Evolutionary conservation across 1,140 invertebrate genomes (phyloP), one percentile per base, ranked within the genome.

Genomic region (Solenopsis fugax): DNA sequence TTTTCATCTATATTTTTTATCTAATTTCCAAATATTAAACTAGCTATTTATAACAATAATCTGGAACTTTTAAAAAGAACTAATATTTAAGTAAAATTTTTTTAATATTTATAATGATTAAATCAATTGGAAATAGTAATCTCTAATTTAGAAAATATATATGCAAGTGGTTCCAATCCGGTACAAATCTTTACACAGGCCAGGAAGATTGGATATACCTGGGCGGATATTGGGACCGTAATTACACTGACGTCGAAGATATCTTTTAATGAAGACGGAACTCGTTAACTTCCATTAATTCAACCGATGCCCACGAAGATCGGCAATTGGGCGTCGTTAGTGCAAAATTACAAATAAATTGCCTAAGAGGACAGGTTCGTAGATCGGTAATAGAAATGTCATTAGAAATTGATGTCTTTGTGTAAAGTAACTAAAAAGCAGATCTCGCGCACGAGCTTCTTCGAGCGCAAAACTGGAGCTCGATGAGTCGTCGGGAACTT

Each of bases 201-300:
- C 97, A 97, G 92, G 98, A 98, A 81, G 98, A 98, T 94, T 99
- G 98, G 98, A 93, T 98, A 0, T 99, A 97, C 94, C 97, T 95
- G 88, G 98, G 97, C 9, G 96, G 97, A 48, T 99, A 99, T 93
- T 99, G 98, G 98, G 97, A 98, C 65, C 96, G 98, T 86, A 97
- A 98, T 93, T 98, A 97, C 93, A 93, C 96, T 52, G 96, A 97
- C 10, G 96, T 96, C 90, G 96, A 96, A 21, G 96, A 97, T 91
- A 97, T 98, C 93, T 98, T 97, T 94, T 97, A 95, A 96, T 86
- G 54, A 86, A 86, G 21, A 34, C 54, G 37, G 29, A 64, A n/a
- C n/a, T 58, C 10, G 4, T 87, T 54, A 58, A 54, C 16, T 60
- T 58, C 45, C 54, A 64, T 41, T 65, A 60, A 50, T 10, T 48